phyloP scores from a whole-genome alignment of 2,113 vertebrate species.

The Pogonocichla stellata region DNA sequence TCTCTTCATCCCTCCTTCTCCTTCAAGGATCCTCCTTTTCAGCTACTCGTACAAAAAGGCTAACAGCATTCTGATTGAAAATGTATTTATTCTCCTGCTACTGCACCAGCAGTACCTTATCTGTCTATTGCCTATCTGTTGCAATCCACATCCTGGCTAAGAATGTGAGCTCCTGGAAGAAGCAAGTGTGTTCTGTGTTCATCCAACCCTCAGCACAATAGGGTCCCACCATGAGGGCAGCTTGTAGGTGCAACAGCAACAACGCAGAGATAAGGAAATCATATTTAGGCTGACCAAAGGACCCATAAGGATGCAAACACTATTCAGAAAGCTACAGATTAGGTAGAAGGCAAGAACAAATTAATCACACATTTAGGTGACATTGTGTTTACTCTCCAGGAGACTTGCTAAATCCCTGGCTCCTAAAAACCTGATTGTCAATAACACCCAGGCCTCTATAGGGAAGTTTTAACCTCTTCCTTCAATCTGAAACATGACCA shows the following conservation, averaged over 20 bases:
- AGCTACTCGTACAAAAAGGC: no score
- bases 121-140: no score
- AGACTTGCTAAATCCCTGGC: not conserved
- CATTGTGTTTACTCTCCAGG: not conserved
- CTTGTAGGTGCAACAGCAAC: not conserved
- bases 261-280: not conserved
- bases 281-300: not conserved
- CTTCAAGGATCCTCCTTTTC: not conserved
- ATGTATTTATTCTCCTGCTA: no score
- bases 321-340: not conserved
- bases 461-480: not conserved
- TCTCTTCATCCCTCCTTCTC: not conserved
- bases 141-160: not conserved
- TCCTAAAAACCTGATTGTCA: not conserved
- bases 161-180: not conserved
- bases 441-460: not conserved
- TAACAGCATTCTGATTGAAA: no score
- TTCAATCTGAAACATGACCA: not conserved
- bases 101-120: no score
- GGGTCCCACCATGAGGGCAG: rapidly evolving
- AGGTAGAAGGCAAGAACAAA: not conserved
- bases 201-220: not conserved
- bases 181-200: not conserved
- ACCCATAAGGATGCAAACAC: not conserved
- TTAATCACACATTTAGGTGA: not conserved